Base-by-base conservation (phyloP, 2,113 vertebrate species). In the Silurus asotus region DNA sequence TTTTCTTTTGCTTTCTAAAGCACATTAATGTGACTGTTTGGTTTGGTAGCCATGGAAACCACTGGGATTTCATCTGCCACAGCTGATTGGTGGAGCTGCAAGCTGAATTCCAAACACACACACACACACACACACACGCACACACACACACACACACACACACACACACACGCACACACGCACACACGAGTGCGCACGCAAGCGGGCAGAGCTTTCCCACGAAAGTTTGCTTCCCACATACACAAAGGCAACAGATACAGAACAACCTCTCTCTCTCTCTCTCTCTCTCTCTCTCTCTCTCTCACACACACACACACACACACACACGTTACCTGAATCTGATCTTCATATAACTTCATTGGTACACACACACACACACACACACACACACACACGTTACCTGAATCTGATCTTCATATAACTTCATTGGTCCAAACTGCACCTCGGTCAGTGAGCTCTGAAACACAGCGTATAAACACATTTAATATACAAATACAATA, bases 381-480 rank as follows among this genome's bases (percentile, higher is more conserved):
- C 37, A 69, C 65, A 56, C 25, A 11, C 8, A n/a, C 28, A 37
- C 28, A 2, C 28, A 37, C 28, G 28, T 37, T 98, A 99, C 98
- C 98, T 99, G 97, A 96, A 99, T 96, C 89, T 97, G 97, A 94
- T 99, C 96, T 94, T 96, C 96, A 93, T 96, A 96, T 93, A 99
- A 96, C 95, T 95, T 98, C 98, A 99, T 99, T 93, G 97, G 98
- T 92, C 98, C 98, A 93, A 99, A 98, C 90, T 97, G 97, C 94
- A 99, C 96, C 90, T 97, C 96, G 87, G 96, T 95, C 90, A 95
- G 93, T 88, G 94, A 90, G 91, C 93, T 95, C 98, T 99, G 93
- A 89, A 94, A 94, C 65, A 92, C 11, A 90, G 90, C 7, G 92
- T 19, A 7, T 64, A 64, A 64, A 6, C 14, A 49, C 19, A 59